Conservation (phyloP, 2,113 vertebrate species). For the Channa maculata region DNA sequence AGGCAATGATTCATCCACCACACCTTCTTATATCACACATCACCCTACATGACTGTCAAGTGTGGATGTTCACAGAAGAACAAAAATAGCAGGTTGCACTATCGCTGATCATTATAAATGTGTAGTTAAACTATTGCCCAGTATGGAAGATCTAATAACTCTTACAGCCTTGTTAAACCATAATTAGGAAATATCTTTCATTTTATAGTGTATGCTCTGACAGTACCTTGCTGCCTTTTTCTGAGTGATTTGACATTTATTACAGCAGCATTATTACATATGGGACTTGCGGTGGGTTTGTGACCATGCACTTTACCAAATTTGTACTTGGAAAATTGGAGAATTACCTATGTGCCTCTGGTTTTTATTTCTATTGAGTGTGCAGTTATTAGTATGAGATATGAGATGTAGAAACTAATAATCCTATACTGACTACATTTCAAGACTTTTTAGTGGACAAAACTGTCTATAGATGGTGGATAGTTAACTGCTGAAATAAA, state of each 20-base stretch:
- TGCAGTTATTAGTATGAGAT: neutral
- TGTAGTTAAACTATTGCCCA: constrained; percentile 1
- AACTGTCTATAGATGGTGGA: too few relatives aligned
- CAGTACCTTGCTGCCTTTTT: neutral
- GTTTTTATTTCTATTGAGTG: neutral
- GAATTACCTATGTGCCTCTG: neutral
- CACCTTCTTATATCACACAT: constrained; percentile 38
- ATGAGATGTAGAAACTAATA: neutral
- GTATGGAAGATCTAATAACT: constrained; percentile 8
- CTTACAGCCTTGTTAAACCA: neutral
- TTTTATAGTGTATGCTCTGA: constrained; percentile 13
- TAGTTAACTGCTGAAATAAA: neutral
- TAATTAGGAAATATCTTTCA: constrained; percentile 20
- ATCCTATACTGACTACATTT: neutral
- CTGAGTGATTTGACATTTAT: constrained; percentile 3
- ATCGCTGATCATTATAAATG: constrained; percentile 4
- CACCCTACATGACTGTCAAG: constrained; percentile 24
- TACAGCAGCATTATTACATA: neutral
- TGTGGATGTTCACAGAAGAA: constrained; percentile 31
- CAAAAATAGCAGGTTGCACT: constrained; percentile 41
- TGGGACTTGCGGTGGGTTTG: neutral
- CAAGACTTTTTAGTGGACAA: neutral
- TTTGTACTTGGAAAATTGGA: too few relatives aligned
- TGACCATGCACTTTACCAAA: neutral
- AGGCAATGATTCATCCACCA: constrained; percentile 57